Evolutionary conservation across 2,113 vertebrate genomes (phyloP).

Genomic region (Asarcornis scutulata): DNA sequence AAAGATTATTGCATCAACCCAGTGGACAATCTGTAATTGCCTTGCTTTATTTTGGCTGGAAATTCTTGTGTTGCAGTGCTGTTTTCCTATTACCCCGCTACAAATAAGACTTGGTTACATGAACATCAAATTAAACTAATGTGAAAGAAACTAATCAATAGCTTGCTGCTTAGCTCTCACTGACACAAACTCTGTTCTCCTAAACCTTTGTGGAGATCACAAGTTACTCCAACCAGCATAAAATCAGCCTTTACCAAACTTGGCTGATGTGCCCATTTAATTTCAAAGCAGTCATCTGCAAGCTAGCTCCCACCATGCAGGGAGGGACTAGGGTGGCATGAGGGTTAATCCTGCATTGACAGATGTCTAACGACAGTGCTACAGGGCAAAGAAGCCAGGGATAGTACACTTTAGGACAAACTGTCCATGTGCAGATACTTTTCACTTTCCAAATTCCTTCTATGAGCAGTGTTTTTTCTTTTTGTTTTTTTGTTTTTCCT

Average conservation of each 20-base stretch:
- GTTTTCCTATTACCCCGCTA: background rate
- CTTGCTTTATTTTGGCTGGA: background rate
- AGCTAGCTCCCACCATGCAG: background rate
- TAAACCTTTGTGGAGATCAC: background rate
- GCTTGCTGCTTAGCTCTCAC: background rate
- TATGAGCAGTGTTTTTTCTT: background rate
- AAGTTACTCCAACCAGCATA: background rate
- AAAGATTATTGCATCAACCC: constrained; percentile 10
- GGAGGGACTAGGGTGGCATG: too few species aligned
- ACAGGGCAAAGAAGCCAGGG: background rate
- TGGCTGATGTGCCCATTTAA: background rate
- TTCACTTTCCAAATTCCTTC: background rate
- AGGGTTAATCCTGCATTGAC: background rate
- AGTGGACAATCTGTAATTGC: background rate
- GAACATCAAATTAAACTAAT: background rate
- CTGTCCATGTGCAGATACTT: background rate
- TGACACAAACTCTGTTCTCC: background rate
- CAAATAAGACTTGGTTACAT: background rate
- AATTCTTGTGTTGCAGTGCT: background rate
- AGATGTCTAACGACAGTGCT: background rate
- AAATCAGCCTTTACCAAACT: background rate
- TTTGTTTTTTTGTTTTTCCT: background rate
- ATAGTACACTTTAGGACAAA: background rate
- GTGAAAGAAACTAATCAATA: background rate
- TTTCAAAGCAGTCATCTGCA: background rate